Evolutionary conservation across 2,888 invertebrate species (phyloP), one percentile per base, ranked within the genome.

Genomic region (Euproctis similis): DNA sequence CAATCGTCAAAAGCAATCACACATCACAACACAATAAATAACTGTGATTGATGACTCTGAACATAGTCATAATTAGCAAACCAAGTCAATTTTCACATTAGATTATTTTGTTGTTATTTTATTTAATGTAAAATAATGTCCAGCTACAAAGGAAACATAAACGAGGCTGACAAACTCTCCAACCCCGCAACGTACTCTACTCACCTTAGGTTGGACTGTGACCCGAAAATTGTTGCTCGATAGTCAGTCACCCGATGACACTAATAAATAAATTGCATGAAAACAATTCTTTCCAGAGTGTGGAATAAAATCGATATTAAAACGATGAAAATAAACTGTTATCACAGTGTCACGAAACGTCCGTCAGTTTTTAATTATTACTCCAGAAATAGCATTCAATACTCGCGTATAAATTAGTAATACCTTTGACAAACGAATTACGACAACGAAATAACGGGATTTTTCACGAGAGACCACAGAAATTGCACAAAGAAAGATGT

Each of bases 401-500:
- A 62, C 65, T 67, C 64, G 55, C 59, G 14, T 14, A 14, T 14
- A 14, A 14, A 6, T 14, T 67, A 60, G 61, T 63, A 68, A 64
- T 64, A 66, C 67, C 71, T 78, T 80, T 74, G 73, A 77, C 73
- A 73, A 41, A 71, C 61, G 66, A 71, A 70, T 75, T 76, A 75
- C 71, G 74, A 78, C 73, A 77, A 76, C 63, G 58, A 72, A 75
- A 65, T 82, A 81, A 81, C 80, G 81, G 81, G 77, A 82, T 71
- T 70, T 70, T 72, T 70, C 68, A 67, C 63, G 70, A 70, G 59
- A 70, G 65, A 69, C 64, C 52, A 70, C 60, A 66, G 60, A 64
- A 65, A 70, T 67, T 60, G 66, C 66, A 75, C 73, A 73, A 75
- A 71, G 68, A 75, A 78, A 74, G 68, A 73, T 70, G 71, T 23